phyloP scores from a whole-genome alignment of 2,888 invertebrate species.

The Empis stercorea region DNA sequence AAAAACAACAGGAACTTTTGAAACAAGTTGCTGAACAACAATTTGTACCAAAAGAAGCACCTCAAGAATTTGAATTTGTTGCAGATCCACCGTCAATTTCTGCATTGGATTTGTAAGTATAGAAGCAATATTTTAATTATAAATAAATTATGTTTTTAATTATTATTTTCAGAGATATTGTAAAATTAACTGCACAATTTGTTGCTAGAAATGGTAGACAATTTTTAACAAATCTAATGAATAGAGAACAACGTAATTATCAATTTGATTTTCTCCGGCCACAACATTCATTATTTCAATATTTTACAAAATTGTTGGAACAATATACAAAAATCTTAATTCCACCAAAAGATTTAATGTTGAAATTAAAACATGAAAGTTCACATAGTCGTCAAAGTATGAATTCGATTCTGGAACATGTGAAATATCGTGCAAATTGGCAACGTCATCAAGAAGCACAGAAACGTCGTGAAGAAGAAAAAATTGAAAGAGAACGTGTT shows the following conservation, averaged over 20 bases:
- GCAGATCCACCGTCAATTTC: constrained; percentile 98
- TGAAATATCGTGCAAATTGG: constrained; percentile 93
- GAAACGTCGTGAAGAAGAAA: constrained; percentile 85
- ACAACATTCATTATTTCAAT: constrained; percentile 95
- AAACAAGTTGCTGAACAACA: constrained; percentile 78
- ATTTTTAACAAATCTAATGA: constrained; percentile 96
- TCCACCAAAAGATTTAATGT: constrained; percentile 83
- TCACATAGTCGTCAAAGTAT: constrained; percentile 41
- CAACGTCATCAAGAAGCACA: constrained; percentile 88
- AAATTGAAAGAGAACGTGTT: constrained; percentile 84
- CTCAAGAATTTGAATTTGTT: constrained; percentile 82
- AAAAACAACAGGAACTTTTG: constrained; percentile 74
- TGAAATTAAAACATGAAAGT: constrained; percentile 66
- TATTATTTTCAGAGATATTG: constrained; percentile 71
- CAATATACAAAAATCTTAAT: constrained; percentile 97
- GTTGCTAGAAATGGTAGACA: constrained; percentile 97
- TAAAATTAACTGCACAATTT: constrained; percentile 96
- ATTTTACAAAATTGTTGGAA: constrained; percentile 94
- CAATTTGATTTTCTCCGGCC: constrained; percentile 98
- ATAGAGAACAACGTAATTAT: constrained; percentile 92
- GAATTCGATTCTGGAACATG: constrained; percentile 66
- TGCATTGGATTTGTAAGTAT: constrained; percentile 74
- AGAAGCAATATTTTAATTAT: neutral
- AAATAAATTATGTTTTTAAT: neutral
- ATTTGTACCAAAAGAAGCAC: constrained; percentile 83